Evolutionary conservation across 1,140 invertebrate genomes (phyloP).

Genomic region (Meloidogyne exigua): DNA sequence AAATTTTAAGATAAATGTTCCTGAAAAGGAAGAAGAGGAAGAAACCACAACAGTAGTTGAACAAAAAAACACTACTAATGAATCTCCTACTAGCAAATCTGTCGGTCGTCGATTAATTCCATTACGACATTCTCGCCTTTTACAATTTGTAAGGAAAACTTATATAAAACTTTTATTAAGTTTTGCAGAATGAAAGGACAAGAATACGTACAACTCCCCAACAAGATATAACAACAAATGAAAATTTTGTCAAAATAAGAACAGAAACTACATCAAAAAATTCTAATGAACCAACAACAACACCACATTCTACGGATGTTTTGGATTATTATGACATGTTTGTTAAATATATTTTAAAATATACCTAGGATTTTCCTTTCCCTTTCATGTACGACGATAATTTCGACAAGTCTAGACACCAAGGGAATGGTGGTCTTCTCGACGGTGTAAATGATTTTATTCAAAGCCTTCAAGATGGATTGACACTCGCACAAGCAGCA

Average conservation of each 20-base stretch:
- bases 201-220: background rate
- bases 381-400: constrained; percentile 48
- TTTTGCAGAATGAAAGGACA: constrained; percentile 15
- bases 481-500: constrained; percentile 47
- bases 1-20: constrained; percentile 8
- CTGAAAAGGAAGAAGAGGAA: constrained; percentile 25
- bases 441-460: constrained; percentile 44
- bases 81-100: background rate
- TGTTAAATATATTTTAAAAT: background rate
- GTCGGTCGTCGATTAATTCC: background rate
- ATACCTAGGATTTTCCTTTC: background rate
- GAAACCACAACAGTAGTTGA: constrained; percentile 7
- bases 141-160: constrained; percentile 21
- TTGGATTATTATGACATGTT: constrained; percentile 52
- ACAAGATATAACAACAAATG: background rate
- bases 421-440: constrained; percentile 38
- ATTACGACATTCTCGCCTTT: background rate
- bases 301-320: constrained; percentile 29
- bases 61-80: background rate
- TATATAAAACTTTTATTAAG: background rate
- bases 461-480: constrained; percentile 51
- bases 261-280: constrained; percentile 18
- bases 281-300: background rate
- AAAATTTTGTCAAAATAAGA: constrained; percentile 11
- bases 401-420: constrained; percentile 52